Evolutionary conservation across 2,113 vertebrate species (phyloP).

Genomic region (Pachycephala philippinensis): DNA sequence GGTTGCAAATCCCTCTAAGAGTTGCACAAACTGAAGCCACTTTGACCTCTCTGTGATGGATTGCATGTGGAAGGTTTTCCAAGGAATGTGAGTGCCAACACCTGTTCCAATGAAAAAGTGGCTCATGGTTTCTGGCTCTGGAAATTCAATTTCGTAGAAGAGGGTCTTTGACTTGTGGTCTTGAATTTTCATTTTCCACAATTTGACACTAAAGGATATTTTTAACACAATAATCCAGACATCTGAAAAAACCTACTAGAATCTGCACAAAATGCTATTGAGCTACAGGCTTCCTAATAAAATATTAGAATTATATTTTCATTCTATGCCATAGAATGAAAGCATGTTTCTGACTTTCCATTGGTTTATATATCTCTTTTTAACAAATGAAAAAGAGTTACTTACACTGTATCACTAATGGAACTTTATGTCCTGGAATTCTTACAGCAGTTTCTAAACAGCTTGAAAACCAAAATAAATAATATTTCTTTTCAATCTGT

Average conservation of each 20-base stretch:
- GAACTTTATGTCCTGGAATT: background rate
- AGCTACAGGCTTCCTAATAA: background rate
- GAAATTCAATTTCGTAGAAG: background rate
- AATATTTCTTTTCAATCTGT: background rate
- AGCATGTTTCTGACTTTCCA: background rate
- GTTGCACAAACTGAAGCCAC: background rate
- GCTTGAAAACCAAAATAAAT: background rate
- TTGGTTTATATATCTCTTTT: background rate
- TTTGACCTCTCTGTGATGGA: background rate
- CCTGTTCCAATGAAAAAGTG: conserved; percentile 1
- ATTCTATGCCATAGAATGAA: background rate
- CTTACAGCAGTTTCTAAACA: background rate
- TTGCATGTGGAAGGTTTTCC: background rate
- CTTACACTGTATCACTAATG: background rate
- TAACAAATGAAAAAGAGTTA: background rate
- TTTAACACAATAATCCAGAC: background rate
- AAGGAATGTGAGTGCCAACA: background rate
- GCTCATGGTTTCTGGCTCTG: background rate
- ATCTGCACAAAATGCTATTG: background rate
- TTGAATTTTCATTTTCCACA: background rate
- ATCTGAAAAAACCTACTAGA: background rate
- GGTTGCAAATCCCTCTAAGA: conserved; percentile 10
- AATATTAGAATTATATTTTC: background rate
- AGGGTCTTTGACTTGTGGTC: background rate
- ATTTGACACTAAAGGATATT: background rate